Evolutionary conservation across 2,888 invertebrate species (phyloP).

Genomic region (Zelleria hepariella): DNA sequence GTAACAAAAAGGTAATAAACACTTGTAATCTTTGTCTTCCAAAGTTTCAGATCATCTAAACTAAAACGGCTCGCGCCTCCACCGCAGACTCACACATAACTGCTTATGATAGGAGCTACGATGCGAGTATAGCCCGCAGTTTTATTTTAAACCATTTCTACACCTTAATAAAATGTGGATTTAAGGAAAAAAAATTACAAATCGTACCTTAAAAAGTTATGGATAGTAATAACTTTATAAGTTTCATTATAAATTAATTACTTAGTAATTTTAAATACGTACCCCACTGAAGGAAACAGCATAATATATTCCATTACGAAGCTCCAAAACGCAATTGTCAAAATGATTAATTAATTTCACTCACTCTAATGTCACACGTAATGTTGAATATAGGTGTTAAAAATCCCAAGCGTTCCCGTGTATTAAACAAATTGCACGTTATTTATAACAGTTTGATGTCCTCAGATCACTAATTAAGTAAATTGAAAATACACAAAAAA

Average conservation of each 20-base stretch:
- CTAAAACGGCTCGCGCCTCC: no score
- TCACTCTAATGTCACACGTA: slow-evolving; percentile 45
- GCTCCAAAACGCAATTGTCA: slow-evolving; percentile 31
- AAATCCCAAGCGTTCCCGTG: slow-evolving; percentile 19
- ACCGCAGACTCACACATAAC: no score
- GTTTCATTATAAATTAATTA: background rate
- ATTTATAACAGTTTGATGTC: background rate
- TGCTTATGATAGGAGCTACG: no score
- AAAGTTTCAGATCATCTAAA: no score
- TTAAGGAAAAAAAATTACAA: background rate
- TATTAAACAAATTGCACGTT: slow-evolving; percentile 22
- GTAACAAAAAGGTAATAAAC: no score
- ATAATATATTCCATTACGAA: slow-evolving; percentile 44
- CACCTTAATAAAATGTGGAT: no score
- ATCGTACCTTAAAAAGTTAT: background rate
- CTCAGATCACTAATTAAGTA: background rate
- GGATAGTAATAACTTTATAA: background rate
- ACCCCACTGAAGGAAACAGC: slow-evolving; percentile 29
- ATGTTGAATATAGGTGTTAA: slow-evolving; percentile 18
- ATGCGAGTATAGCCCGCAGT: no score
- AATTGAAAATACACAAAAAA: background rate
- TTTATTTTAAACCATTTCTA: no score
- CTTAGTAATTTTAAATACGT: slow-evolving; percentile 13
- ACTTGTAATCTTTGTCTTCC: no score
- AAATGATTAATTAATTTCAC: slow-evolving; percentile 36